A percentile compares a stretch with the other conserved stretches of the same genome.
Evolutionary conservation across 2,888 invertebrate species (phyloP).

Genomic region (Drosophila flavopinicola): DNA sequence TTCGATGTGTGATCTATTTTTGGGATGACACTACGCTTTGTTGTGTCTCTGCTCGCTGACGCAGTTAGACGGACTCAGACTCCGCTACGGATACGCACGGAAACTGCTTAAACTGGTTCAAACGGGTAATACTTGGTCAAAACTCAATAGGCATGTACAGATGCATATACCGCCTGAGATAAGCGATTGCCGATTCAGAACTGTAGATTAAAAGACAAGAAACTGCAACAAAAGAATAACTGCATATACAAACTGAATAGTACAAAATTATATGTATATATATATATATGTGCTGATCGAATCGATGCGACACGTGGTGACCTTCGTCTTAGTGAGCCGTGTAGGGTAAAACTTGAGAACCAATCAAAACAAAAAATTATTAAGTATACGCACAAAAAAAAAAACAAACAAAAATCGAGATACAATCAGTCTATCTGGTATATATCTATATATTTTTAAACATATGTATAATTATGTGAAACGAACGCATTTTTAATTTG

Average conservation of each 20-base stretch:
- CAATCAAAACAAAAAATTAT: no score
- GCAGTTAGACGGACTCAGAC: constrained; percentile 33
- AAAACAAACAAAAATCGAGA: constrained; percentile 24
- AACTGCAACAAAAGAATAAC: not conserved
- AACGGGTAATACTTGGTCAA: constrained; percentile 1
- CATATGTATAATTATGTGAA: not conserved
- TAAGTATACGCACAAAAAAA: constrained; percentile 4
- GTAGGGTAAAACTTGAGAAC: constrained; percentile 8
- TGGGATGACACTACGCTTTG: constrained; percentile 26
- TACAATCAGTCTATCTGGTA: constrained; percentile 13
- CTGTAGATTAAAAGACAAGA: not conserved
- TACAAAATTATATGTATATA: not conserved
- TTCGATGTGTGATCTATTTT: constrained; percentile 56
- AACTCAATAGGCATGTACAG: not conserved
- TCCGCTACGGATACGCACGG: no score
- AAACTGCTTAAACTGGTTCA: constrained; percentile 11
- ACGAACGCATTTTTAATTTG: constrained; percentile 18
- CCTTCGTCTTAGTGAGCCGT: constrained; percentile 2
- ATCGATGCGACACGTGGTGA: not conserved
- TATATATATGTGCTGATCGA: not conserved
- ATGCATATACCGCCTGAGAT: not conserved
- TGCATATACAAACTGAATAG: not conserved
- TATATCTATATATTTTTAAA: constrained; percentile 9
- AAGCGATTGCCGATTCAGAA: not conserved
- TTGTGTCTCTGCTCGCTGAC: constrained; percentile 46